phyloP scores from a whole-genome alignment of 2,888 invertebrate species.

The Cactoblastis cactorum region DNA sequence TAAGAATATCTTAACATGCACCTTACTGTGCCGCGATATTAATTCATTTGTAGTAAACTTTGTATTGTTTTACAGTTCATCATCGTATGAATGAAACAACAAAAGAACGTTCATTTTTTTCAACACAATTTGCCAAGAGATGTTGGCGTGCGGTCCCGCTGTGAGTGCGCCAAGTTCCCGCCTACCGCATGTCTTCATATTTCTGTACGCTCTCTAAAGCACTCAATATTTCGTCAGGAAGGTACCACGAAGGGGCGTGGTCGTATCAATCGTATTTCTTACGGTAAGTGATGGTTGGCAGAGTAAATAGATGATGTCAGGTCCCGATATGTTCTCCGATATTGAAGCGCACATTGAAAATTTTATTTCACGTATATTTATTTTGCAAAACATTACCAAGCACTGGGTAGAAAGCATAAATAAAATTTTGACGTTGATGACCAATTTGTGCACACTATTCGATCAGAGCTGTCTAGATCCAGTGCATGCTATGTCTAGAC shows the following conservation, averaged over 20 bases:
- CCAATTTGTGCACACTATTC: no score
- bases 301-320: neutral
- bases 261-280: slow-evolving; percentile 2
- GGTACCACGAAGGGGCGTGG: slow-evolving; percentile 5
- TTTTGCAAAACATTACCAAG: no score
- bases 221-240: neutral
- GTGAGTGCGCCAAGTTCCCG: neutral
- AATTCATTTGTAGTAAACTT: neutral
- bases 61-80: neutral
- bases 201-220: neutral
- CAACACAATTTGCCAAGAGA: neutral
- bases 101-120: slow-evolving; percentile 1
- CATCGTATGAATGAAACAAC: neutral
- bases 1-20: no score
- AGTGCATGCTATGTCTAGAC: no score
- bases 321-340: neutral
- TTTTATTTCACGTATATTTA: no score
- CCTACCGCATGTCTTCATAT: slow-evolving; percentile 6
- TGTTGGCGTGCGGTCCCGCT: neutral
- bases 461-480: no score
- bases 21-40: no score
- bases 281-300: neutral
- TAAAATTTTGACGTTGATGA: no score
- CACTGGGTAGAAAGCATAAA: no score
- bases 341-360: no score